Evolutionary conservation across 2,888 invertebrate genomes (phyloP), one percentile per base, ranked within the genome.

Genomic region (Congeria kusceri): DNA sequence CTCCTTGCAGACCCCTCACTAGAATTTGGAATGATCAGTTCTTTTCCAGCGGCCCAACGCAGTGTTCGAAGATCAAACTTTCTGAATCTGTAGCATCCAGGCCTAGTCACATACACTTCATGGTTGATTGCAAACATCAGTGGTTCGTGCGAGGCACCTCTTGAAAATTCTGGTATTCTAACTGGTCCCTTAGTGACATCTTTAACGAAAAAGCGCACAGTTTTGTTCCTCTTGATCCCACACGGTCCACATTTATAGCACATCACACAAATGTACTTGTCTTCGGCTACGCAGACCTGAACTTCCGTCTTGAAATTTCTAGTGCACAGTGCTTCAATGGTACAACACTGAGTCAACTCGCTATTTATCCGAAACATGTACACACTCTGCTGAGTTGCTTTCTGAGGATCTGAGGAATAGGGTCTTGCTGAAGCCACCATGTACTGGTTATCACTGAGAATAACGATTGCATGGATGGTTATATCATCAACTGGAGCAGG

Each of bases 201-300:
- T 29, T 77, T 81, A 47, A 67, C 79, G 44, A 87, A 59, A 69
- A 86, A 86, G 59, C 84, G 84, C 2, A 78, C 69, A 15, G 76
- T 79, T 47, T 70, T 77, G n/a, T 65, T 57, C 3, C 64, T 72
- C 25, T 69, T 64, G 27, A 29, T 49, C 15, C 66, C 67, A 13
- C 64, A 77, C 11, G 70, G 49, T 4, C 77, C 83, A 59, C 78
- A 80, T 72, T 89, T 88, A 72, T 68, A 79, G 28, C 86, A 86
- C 53, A 86, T 49, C 9, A 89, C 71, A 79, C 86, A 88, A 23
- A 89, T 75, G 58, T 84, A 83, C 15, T 78, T 61, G 23, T 83
- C 76, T 49, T 83, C 77, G 9, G 86, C 81, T 0, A 75, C 74
- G 68, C 83, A 82, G 7, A 79, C 80, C 1, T 66, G 64, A 13